phyloP scores from a whole-genome alignment of 2,797 vertebrate species.

The Varecia variegata region DNA sequence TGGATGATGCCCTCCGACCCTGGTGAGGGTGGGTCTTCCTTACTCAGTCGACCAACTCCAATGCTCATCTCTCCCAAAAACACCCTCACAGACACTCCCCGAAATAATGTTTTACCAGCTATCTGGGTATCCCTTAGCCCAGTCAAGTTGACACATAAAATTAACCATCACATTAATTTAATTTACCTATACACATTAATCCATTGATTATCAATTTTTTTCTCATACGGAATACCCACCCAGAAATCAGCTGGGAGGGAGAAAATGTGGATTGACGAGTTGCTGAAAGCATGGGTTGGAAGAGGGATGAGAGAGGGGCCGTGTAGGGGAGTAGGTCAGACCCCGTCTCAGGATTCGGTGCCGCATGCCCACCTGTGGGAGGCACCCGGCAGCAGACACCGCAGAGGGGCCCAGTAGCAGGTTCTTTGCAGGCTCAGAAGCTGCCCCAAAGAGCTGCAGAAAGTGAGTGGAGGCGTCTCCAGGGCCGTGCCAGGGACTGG shows the following conservation, averaged over 20 bases:
- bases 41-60: no score
- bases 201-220: fast-evolving
- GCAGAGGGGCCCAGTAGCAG: background rate
- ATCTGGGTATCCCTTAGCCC: background rate
- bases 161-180: background rate
- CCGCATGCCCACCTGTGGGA: background rate
- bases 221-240: no score
- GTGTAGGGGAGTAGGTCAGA: background rate
- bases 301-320: background rate
- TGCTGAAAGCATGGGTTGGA: background rate
- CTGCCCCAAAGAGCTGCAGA: background rate
- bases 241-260: background rate
- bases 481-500: fast-evolving
- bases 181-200: background rate
- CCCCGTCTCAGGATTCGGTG: background rate
- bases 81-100: background rate
- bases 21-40: background rate
- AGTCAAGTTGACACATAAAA: background rate
- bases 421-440: background rate
- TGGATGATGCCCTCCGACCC: background rate
- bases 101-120: background rate
- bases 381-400: no score
- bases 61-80: background rate
- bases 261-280: fast-evolving
- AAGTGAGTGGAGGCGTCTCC: fast-evolving